Percentiles rank a stretch among this genome's conserved stretches.
phyloP scores from a whole-genome alignment of 2,888 invertebrate species.

The Tenodera sinensis region DNA sequence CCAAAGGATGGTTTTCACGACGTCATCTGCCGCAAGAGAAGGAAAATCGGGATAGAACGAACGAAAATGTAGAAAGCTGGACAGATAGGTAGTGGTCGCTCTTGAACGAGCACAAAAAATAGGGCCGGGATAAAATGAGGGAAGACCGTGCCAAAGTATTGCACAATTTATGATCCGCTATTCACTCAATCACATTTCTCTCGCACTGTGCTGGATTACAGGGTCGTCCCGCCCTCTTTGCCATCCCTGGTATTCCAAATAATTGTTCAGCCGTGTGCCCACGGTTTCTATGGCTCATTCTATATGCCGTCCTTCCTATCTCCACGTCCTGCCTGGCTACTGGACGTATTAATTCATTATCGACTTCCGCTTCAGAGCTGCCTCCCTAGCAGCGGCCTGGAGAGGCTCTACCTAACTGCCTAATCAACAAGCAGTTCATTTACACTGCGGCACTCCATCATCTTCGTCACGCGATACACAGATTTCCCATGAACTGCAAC shows the following conservation, averaged over 20 bases:
- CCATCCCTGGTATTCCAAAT: background rate
- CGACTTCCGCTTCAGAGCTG: background rate
- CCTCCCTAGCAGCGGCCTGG: background rate
- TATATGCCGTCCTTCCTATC: background rate
- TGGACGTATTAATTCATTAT: slow-evolving; percentile 17
- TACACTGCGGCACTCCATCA: background rate
- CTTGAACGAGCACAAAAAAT: background rate
- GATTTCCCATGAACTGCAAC: too few relatives aligned
- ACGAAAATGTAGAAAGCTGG: background rate
- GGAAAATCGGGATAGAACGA: background rate
- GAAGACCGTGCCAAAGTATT: background rate
- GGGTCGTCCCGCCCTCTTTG: background rate
- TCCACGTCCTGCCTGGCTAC: background rate
- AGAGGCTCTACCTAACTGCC: background rate
- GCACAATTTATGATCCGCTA: background rate
- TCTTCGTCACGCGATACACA: too few relatives aligned
- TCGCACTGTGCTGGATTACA: background rate
- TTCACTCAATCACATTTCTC: background rate
- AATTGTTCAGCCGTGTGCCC: background rate
- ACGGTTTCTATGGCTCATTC: background rate
- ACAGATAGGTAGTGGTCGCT: background rate
- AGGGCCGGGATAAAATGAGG: background rate
- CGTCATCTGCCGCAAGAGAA: too few relatives aligned
- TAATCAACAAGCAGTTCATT: background rate
- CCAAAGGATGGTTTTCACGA: too few relatives aligned